These are phyloP conservation scores for Pantherophis guttatus DNA, from an alignment of 2,113 vertebrate genomes.

Conservation along the genomic window DNA sequence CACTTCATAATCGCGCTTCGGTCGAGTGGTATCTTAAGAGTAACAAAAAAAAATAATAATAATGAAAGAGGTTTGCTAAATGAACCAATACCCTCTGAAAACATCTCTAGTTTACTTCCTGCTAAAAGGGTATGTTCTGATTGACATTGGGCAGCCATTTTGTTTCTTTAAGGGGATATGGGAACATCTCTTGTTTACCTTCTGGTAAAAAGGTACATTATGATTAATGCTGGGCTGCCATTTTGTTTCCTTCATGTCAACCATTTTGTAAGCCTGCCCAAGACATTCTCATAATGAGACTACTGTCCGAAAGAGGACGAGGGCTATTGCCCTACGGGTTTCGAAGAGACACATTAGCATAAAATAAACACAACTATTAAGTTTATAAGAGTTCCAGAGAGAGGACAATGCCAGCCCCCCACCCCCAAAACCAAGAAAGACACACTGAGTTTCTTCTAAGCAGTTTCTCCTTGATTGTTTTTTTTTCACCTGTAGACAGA, in stretches of 20 bases:
- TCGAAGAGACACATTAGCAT: background rate
- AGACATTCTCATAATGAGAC: background rate
- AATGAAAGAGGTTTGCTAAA: background rate
- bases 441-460: too few relatives aligned
- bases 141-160: too few relatives aligned
- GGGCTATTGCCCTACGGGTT: too few relatives aligned
- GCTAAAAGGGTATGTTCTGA: too few relatives aligned
- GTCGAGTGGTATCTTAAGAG: slow-evolving; percentile 87
- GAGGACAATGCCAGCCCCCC: background rate
- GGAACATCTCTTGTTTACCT: too few relatives aligned
- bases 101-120: too few relatives aligned
- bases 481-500: too few relatives aligned
- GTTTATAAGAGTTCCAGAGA: background rate
- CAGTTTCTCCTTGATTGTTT: too few relatives aligned
- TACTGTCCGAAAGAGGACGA: background rate
- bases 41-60: slow-evolving; percentile 21
- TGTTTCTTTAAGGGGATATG: too few relatives aligned
- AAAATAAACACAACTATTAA: background rate
- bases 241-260: background rate
- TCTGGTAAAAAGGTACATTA: too few relatives aligned
- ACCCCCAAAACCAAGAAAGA: too few relatives aligned
- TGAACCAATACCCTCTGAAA: background rate
- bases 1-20: slow-evolving; percentile 91
- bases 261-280: background rate
- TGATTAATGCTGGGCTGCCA: too few relatives aligned